Base-by-base conservation (phyloP, 2,797 vertebrate species). In the Sebastes itinus region DNA sequence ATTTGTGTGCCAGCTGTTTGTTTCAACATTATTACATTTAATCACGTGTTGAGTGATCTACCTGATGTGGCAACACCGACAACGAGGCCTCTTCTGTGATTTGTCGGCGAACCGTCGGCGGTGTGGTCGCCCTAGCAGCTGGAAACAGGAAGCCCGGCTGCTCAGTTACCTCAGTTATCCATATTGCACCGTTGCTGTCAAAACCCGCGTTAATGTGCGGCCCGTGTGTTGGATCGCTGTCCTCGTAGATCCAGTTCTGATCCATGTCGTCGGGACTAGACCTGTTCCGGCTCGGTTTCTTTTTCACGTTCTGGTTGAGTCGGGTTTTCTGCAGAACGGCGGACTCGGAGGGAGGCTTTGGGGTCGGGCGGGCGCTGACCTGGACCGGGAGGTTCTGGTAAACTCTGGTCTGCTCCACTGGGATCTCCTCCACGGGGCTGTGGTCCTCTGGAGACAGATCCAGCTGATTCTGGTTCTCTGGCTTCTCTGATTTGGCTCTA, bases 101-200 rank as follows among this genome's bases (percentile, higher is more conserved):
- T 56, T 92, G 92, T 20, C 85, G 76, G 13, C 83, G 92, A 32
- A 81, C 35, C 0, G 79, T 27, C 0, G 89, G 83, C 30, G 12
- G 75, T 3, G 84, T 72, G 3, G 91, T 94, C 0, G 89, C 85
- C 71, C 72, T 80, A 10, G 75, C 42, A 7, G 86, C 82, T 0
- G 95, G 95, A 76, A 94, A 95, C 67, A 95, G 89, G 86, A 95
- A 94, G 25, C 94, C 95, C 0, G 95, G 95, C 72, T 93, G 94
- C 69, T 93, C 90, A 0, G 94, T 92, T 2, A 72, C 74, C n/a
- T 86, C 87, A 30, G 85, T 85, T 28, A 95, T 83, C 89, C 93
- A 95, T 70, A 93, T 93, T 0, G 94, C 94, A 1, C 92, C 85
- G 20, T 95, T 93, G 3, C 90, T 54, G 4, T 88, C 86, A 32